Evolutionary conservation across 2,113 vertebrate genomes (phyloP), one percentile per base, ranked within the genome.

Genomic region (Prolemur simus): DNA sequence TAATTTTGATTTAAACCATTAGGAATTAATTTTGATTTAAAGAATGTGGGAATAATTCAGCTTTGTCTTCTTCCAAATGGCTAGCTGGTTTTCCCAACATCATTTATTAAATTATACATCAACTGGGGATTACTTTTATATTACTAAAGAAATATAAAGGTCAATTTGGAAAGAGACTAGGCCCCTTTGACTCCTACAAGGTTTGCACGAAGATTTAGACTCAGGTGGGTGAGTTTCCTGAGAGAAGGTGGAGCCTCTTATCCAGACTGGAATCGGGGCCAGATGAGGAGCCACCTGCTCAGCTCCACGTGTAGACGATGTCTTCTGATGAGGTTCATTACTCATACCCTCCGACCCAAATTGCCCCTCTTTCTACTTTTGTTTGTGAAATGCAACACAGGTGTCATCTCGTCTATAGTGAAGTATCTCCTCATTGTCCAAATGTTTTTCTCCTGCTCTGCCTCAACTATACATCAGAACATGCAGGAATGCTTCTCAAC

Each of bases 1-100:
- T 89, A 93, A 89, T 71, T 89, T 84, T 89, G 42, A 58, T 96
- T 81, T 92, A 56, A 71, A 78, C 45, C 21, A 73, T 77, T 84
- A 78, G 39, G 9, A 78, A 83, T 32, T 89, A 93, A 89, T 71
- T 89, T 84, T 89, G 42, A 58, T 39, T 91, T 87, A 68, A 96
- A 17, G n/a, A 88, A 60, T 77, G 29, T 25, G 68, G 18, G 23
- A 69, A 32, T 27, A 32, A 94, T 47, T n/a, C n/a, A 94, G 54
- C 32, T 92, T 84, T 82, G 34, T 84, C 84, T 84, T 78, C 58
- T 88, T 84, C 74, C 52, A 56, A 82, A 47, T 56, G 69, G 54
- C 85, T 54, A 34, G 25, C 37, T 58, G 64, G 12, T 71, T 96
- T 88, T 74, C 15, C 66, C 56, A 91, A 80, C 12, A 94, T 42